A percentile compares a stretch with the other conserved stretches of the same genome.
Conservation (phyloP, 2,113 vertebrate species). For the Perccottus glenii region DNA sequence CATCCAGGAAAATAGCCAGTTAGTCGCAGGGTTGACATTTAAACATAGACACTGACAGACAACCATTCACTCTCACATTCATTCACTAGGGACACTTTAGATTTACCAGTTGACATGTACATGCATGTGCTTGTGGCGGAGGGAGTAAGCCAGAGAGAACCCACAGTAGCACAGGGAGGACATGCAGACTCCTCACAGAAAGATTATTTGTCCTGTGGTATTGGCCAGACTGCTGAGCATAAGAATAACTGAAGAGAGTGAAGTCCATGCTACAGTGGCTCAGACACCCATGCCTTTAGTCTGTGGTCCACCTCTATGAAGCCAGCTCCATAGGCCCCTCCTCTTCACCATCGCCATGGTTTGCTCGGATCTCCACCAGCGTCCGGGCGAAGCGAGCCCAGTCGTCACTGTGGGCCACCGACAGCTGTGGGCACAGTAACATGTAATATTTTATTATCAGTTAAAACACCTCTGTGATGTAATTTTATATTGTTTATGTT, state of each 20-base stretch:
- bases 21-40: too few species aligned
- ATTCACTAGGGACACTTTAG: too few species aligned
- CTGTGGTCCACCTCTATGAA: constrained; percentile 69
- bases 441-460: constrained; percentile 7
- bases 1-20: too few species aligned
- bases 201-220: neutral
- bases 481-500: too few species aligned
- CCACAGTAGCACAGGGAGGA: too few species aligned
- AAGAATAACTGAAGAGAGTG: constrained; percentile 12
- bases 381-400: constrained; percentile 93
- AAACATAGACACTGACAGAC: too few species aligned
- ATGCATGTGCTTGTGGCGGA: too few species aligned
- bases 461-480: neutral
- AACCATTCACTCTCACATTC: too few species aligned
- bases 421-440: constrained; percentile 77
- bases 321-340: constrained; percentile 88
- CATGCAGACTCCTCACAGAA: too few species aligned
- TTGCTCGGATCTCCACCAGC: constrained; percentile 93
- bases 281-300: constrained; percentile 31
- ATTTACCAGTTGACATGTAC: too few species aligned
- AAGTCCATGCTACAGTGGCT: constrained; percentile 63
- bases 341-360: constrained; percentile 92
- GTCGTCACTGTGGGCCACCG: constrained; percentile 89
- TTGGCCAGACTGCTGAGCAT: neutral
- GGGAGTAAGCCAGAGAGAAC: too few species aligned